phyloP scores from a whole-genome alignment of 2,888 invertebrate species.

The Anodontia alba region DNA sequence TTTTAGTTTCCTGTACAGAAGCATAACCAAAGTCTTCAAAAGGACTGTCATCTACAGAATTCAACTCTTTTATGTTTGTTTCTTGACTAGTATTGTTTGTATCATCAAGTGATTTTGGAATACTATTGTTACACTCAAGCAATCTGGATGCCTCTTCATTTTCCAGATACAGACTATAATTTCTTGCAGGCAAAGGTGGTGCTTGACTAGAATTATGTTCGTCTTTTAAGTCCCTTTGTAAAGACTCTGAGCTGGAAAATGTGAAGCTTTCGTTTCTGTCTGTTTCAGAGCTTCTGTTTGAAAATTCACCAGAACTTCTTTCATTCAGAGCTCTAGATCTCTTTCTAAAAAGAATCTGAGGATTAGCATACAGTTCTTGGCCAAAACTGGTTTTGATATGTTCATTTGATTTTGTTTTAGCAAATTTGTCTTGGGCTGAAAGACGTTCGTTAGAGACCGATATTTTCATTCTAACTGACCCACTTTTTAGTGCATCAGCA shows the following conservation, averaged over 20 bases:
- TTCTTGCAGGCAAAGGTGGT: slow-evolving; percentile 70
- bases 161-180: slow-evolving; percentile 63
- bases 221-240: slow-evolving; percentile 10
- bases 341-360: slow-evolving; percentile 70
- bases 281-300: slow-evolving; percentile 13
- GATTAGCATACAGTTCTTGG: slow-evolving; percentile 74
- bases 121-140: background rate
- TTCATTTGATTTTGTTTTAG: slow-evolving; percentile 21
- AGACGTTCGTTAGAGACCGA: slow-evolving; percentile 53
- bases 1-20: background rate
- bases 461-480: slow-evolving; percentile 55
- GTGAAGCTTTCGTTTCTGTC: slow-evolving; percentile 28
- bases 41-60: background rate
- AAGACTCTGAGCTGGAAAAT: slow-evolving; percentile 25
- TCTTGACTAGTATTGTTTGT: background rate
- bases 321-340: slow-evolving; percentile 53
- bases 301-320: slow-evolving; percentile 31
- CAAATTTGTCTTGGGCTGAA: slow-evolving; percentile 19
- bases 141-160: slow-evolving; percentile 43
- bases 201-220: slow-evolving; percentile 30
- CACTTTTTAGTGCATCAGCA: slow-evolving; percentile 58
- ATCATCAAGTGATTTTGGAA: background rate
- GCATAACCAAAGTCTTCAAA: slow-evolving; percentile 9
- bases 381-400: slow-evolving; percentile 28
- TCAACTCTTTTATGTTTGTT: background rate